Base-by-base conservation (phyloP, 30 jellyfish, hydroid and myxozoan genomes). In the Aurelia sp. region DNA sequence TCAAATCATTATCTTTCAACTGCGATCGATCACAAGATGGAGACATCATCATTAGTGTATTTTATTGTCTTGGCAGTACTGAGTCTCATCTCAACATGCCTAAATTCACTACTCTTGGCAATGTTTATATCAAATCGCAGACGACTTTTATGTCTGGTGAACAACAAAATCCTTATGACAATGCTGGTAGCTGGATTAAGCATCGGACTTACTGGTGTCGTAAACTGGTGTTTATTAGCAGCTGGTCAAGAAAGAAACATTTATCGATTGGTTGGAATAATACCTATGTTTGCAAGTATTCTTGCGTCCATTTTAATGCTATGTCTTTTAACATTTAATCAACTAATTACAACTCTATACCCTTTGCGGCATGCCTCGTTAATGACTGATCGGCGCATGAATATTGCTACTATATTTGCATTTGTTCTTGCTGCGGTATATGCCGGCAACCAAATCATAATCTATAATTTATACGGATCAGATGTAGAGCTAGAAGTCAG, bases 281-380 rank as follows among this genome's bases (percentile, higher is more conserved):
- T 82, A 18, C 85, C 91, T 4, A 82, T 82, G 91, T 82, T 82
- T 72, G 59, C 91, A 15, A 66, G 83, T 53, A 51, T 72, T 13
- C 57, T 82, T 17, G 91, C 85, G 4, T 62, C 91, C 27, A 22
- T 48, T 6, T 64, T 57, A 11, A 82, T 74, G 7, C 71, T 82
- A 3, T 82, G 91, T 58, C 40, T 82, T 17, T 55, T 82, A 62
- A 82, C 91, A 13, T 60, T 70, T 19, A 74, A 70, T 31, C 91
- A 82, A 19, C 16, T 82, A 11, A 47, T 82, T 3, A 84, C 91
- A 3, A 76, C 62, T 15, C 22, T 60, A 23, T 22, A 19, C 22
- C 85, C 91, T 30, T 59, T 82, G 71, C 85, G 91, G 18, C 66
- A 82, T 53, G 74, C 81, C 41, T 63, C 91, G 30, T 21, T 82